Evolutionary conservation across 2,113 vertebrate species (phyloP).

Genomic region (Chloropsis hardwickii): DNA sequence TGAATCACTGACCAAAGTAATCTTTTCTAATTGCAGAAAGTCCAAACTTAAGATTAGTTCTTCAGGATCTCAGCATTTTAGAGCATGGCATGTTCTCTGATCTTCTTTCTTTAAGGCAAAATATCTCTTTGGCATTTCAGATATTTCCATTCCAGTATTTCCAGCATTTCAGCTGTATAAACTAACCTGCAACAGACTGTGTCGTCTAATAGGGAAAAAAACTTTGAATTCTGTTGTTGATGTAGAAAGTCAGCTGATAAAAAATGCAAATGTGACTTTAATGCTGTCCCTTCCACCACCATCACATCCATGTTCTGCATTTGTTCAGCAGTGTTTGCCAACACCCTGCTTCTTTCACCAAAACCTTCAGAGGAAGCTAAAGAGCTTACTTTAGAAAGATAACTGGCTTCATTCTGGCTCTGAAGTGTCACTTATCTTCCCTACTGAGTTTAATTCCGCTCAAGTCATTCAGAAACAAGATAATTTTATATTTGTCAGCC

Average conservation of each 20-base stretch:
- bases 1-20: conserved; percentile 40
- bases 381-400: not conserved
- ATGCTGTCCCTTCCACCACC: not conserved
- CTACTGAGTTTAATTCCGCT: not conserved
- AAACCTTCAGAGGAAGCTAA: not conserved
- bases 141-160: not conserved
- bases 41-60: not conserved
- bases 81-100: not conserved
- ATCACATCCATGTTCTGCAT: not conserved
- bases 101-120: not conserved
- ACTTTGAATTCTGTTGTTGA: not conserved
- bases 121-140: not conserved
- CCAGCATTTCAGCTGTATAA: not conserved
- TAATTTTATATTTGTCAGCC: conserved; percentile 36
- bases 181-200: not conserved
- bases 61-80: not conserved
- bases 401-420: not conserved
- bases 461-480: conserved; percentile 53
- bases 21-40: conserved; percentile 28
- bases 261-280: not conserved
- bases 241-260: not conserved
- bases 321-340: not conserved
- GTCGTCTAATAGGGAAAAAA: not conserved
- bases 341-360: not conserved
- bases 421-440: not conserved